phyloP scores from a whole-genome alignment of 2,113 vertebrate genomes.

The Prietella phreatophila region DNA sequence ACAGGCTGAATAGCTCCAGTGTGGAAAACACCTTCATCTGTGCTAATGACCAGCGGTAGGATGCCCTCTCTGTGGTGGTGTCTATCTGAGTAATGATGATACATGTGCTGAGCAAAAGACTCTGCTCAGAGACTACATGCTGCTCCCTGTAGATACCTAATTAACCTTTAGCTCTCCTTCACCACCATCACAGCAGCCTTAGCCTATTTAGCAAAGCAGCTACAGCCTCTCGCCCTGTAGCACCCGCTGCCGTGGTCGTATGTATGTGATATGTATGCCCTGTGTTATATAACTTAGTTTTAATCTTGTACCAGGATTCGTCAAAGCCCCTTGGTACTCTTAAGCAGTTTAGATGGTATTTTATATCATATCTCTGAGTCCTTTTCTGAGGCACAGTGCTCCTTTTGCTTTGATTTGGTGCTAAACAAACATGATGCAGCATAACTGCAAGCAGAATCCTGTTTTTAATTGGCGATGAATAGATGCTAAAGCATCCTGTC shows the following conservation, averaged over 20 bases:
- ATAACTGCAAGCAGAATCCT: conserved; percentile 39
- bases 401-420: neutral
- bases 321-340: neutral
- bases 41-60: conserved; percentile 42
- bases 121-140: conserved; percentile 27
- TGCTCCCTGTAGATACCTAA: conserved; percentile 55
- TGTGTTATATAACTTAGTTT: neutral
- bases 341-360: neutral
- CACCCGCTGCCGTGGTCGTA: neutral
- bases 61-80: conserved; percentile 20
- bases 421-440: neutral
- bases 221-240: neutral
- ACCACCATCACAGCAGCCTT: conserved; percentile 9
- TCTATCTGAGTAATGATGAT: conserved; percentile 44
- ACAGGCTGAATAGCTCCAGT: neutral
- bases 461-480: conserved; percentile 33
- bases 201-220: conserved; percentile 28
- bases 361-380: neutral
- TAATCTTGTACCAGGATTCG: neutral
- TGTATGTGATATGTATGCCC: neutral
- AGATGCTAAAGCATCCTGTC: conserved; percentile 8
- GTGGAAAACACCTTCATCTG: conserved; percentile 30
- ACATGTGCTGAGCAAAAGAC: conserved; percentile 37
- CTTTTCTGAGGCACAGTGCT: neutral
- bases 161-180: conserved; percentile 71